Base-by-base conservation (phyloP, 1,140 invertebrate genomes). In the Drosophila grimshawi region DNA sequence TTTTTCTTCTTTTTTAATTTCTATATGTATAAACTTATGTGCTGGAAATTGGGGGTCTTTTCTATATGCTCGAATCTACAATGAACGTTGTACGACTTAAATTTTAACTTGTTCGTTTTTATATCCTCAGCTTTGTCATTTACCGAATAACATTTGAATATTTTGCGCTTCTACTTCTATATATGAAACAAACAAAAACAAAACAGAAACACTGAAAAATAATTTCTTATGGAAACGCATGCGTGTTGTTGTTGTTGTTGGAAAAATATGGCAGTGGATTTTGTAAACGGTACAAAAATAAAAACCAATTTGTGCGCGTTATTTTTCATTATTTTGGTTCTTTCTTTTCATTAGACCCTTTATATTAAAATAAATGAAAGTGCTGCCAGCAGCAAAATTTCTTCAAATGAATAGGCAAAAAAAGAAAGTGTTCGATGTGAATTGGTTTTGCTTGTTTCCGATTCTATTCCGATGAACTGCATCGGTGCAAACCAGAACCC, bases 11-110 rank as follows among this genome's bases (percentile, higher is more conserved):
- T 5, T 65, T 63, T 70, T 11, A 75, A 63, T 64, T 75, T 80
- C 56, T 86, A 81, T 88, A 69, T 83, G 73, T 86, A 88, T 88
- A 83, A 88, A 86, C 82, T 83, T 86, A 86, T 86, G 83, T 88
- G 83, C 83, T 83, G 83, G 83, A 79, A 52, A 33, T 48, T 51
- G 49, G 65, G 62, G 70, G 52, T 55, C 63, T 66, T 70, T 72
- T 46, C 60, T 49, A 78, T 86, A 86, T 86, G 78, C 72, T 81
- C 66, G 89, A 88, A 89, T 88, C 83, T 88, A 88, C 83, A 88
- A 89, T 88, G 85, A 88, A 88, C 83, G 64, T 86, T 77, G 62
- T 81, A 68, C 64, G 61, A 85, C 77, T 85, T 83, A 80, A 68
- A 74, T n/a, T 41, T 59, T 62, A 67, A 57, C 57, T 76, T 73